Evolutionary conservation across 1,140 invertebrate genomes (phyloP).

Genomic region (Probaryconus sp.): DNA sequence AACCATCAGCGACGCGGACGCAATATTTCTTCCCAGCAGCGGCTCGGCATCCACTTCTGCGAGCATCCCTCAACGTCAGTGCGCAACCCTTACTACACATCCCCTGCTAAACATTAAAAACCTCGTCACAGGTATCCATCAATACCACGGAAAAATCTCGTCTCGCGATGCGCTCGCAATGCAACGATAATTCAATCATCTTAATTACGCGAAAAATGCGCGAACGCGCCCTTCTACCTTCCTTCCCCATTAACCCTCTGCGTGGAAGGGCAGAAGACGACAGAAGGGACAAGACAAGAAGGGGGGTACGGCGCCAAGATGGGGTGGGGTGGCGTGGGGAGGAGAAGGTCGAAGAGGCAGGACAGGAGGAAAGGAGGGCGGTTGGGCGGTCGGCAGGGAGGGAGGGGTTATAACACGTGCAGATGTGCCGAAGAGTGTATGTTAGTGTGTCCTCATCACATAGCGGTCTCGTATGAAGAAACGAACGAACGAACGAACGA

Average conservation of each 20-base stretch:
- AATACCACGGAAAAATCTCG: no score
- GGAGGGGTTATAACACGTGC: conserved; percentile 38
- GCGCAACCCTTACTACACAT: no score
- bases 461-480: conserved; percentile 2
- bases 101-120: no score
- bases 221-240: not conserved
- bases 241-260: conserved; percentile 18
- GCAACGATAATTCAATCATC: no score
- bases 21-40: no score
- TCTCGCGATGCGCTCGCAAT: no score
- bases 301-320: conserved; percentile 18
- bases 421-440: conserved; percentile 13
- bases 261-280: conserved; percentile 26
- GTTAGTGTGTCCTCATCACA: conserved; percentile 19
- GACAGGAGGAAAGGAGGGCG: conserved; percentile 20
- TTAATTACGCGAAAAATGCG: conserved; percentile 13
- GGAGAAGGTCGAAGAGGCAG: conserved; percentile 4
- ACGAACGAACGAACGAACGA: conserved; percentile 9
- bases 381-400: conserved; percentile 13
- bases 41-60: no score
- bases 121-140: no score
- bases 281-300: conserved; percentile 15
- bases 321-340: conserved; percentile 13
- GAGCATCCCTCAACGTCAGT: no score
- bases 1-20: no score